Evolutionary conservation across 2,888 invertebrate genomes (phyloP), one percentile per base, ranked within the genome.

Genomic region (Eutolmus rufibarbis): DNA sequence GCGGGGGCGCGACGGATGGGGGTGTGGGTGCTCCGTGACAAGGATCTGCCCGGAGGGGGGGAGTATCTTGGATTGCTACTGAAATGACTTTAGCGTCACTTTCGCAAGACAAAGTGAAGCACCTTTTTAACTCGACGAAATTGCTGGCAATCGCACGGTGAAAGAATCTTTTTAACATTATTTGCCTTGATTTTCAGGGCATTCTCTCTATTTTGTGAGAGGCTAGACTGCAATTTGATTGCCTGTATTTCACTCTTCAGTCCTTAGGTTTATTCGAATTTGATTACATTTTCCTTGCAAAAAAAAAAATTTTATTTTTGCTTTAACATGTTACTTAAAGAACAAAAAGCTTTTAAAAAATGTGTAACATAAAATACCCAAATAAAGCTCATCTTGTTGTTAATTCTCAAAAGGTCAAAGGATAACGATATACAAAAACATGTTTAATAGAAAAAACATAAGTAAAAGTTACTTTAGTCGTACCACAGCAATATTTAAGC

Each of bases 71-170:
- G 74, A 85, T 74, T 85, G 46, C 85, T 34, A 19, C 74, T 28
- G 57, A 82, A 82, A 57, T 57, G 57, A 66, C 66, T 82, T 82
- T 37, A 82, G 56, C 34, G 57, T 82, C 12, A 37, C 57, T 82
- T 34, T 51, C n/a, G 19, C 7, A 51, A 51, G 31, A 81, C 34
- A 56, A n/a, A 57, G 66, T 82, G 40, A 37, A 66, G 66, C 34
- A 37, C 57, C 82, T 34, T 82, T 34, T 37, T 37, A 66, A 34
- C 82, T 82, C 37, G n/a, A 34, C 23, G 12, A 66, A 23, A 66
- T 66, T 66, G 28, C 51, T 57, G 23, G 51, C 46, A 82, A 66
- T 66, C 28, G 66, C 66, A 66, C 12, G 12, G 66, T 9, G 23
- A 28, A 66, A 28, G 66, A 66, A 66, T 66, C 4, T 66, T 19